phyloP scores from a whole-genome alignment of 2,797 vertebrate genomes.

The Macrochelys suwanniensis region DNA sequence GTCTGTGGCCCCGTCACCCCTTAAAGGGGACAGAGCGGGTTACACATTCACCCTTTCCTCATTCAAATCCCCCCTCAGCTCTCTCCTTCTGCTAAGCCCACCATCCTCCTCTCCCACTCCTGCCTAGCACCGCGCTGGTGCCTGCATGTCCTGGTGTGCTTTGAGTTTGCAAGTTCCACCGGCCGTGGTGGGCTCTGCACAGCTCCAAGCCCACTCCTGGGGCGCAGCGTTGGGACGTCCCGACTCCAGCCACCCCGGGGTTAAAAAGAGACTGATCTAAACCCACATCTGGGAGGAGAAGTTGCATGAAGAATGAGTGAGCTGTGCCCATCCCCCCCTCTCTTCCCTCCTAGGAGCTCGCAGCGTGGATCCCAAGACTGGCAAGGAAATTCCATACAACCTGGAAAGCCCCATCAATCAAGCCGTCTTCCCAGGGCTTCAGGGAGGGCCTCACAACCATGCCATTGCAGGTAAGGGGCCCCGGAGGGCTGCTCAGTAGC shows the following conservation, averaged over 20 bases:
- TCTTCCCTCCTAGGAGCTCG: slow-evolving; percentile 84
- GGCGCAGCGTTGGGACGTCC: rapidly evolving
- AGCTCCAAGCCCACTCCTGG: neutral
- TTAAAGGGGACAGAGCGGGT: neutral
- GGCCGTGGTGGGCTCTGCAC: neutral
- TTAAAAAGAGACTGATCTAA: neutral
- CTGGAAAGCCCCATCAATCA: slow-evolving; percentile 95
- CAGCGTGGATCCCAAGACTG: slow-evolving; percentile 90
- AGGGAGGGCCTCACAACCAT: slow-evolving; percentile 98
- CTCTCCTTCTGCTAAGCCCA: neutral
- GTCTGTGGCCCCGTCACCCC: neutral
- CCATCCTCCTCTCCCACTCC: neutral
- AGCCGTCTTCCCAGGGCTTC: slow-evolving; percentile 96
- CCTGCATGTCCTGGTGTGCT: too few species aligned
- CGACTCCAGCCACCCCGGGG: neutral
- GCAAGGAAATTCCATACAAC: slow-evolving; percentile 92
- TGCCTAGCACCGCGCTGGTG: neutral
- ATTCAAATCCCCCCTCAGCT: neutral
- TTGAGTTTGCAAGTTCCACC: neutral
- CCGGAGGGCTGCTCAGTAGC: neutral
- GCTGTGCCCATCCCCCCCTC: too few species aligned
- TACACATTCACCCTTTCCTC: neutral
- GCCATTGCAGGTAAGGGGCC: slow-evolving; percentile 91
- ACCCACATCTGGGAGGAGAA: neutral
- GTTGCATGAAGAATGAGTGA: neutral